Evolutionary conservation across 1,140 invertebrate species (phyloP).

Genomic region (Coelopa frigida): DNA sequence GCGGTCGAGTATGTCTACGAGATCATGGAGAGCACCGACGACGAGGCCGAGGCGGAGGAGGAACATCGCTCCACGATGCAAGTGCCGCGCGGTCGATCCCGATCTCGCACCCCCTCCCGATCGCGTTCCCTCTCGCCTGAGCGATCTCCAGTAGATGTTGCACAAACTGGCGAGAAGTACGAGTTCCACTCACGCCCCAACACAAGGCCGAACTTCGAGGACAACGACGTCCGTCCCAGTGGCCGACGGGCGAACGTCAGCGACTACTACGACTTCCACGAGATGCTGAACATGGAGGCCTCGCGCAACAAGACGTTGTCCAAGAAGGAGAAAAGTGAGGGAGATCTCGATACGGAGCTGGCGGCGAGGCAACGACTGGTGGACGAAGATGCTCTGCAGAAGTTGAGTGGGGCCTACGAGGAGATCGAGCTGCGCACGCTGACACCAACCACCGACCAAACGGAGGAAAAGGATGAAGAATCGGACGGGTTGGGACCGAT

Average conservation of each 20-base stretch:
- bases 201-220: too few relatives aligned
- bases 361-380: slow-evolving; percentile 19
- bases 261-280: slow-evolving; percentile 21
- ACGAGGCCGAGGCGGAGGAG: slow-evolving; percentile 5
- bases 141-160: too few relatives aligned
- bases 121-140: too few relatives aligned
- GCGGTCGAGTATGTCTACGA: slow-evolving; percentile 31
- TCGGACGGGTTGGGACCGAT: background rate
- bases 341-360: slow-evolving; percentile 18
- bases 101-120: slow-evolving; percentile 21
- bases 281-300: slow-evolving; percentile 29
- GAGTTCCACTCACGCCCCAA: too few relatives aligned
- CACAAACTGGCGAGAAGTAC: too few relatives aligned
- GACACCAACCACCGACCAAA: slow-evolving; percentile 12
- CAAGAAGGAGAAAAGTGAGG: slow-evolving; percentile 24
- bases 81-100: slow-evolving; percentile 7
- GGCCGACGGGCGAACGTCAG: too few relatives aligned
- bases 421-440: slow-evolving; percentile 29
- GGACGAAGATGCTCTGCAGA: slow-evolving; percentile 22
- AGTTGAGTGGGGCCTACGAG: slow-evolving; percentile 24
- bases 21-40: slow-evolving; percentile 1
- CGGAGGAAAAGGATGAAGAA: background rate
- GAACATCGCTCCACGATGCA: slow-evolving; percentile 3
- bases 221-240: too few relatives aligned
- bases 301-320: slow-evolving; percentile 18